phyloP scores from a whole-genome alignment of 2,797 vertebrate genomes.

The Orestias chungarensis region DNA sequence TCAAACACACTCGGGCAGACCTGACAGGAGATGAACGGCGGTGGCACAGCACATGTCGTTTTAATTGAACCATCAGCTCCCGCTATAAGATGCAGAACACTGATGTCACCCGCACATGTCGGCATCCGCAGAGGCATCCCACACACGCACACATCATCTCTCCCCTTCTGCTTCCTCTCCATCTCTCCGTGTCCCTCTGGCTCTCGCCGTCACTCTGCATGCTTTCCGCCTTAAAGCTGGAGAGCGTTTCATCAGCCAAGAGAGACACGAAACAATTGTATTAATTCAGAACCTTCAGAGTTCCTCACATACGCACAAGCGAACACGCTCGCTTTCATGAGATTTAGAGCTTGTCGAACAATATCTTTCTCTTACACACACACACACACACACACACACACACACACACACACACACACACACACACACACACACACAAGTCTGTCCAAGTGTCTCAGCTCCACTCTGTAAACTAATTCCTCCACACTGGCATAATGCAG shows the following conservation, averaged over 20 bases:
- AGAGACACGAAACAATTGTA: constrained; percentile 78
- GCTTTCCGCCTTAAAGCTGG: constrained; percentile 63
- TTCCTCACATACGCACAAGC: constrained; percentile 29
- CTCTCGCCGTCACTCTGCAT: constrained; percentile 68
- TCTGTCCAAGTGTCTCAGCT: constrained; percentile 77
- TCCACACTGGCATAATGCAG: constrained; percentile 78
- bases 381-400: constrained; percentile 24
- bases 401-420: constrained; percentile 33
- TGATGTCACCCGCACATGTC: constrained; percentile 67
- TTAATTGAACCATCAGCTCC: constrained; percentile 75
- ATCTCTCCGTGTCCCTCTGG: constrained; percentile 56
- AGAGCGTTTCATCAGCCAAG: constrained; percentile 74
- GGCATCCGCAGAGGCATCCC: constrained; percentile 43
- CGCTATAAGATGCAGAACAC: constrained; percentile 66
- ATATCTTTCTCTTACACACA: constrained; percentile 43
- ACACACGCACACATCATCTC: constrained; percentile 42
- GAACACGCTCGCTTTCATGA: constrained; percentile 47
- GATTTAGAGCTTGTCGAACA: constrained; percentile 74
- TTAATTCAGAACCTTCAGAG: constrained; percentile 70
- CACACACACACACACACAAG: constrained; percentile 54
- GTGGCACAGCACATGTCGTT: constrained; percentile 62
- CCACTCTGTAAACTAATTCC: constrained; percentile 81
- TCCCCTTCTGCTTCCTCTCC: constrained; percentile 45
- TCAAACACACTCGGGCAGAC: constrained; percentile 13
- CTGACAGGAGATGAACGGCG: constrained; percentile 54